Base-by-base conservation (phyloP, 2,113 vertebrate species). In the Mesembrinibis cayennensis region DNA sequence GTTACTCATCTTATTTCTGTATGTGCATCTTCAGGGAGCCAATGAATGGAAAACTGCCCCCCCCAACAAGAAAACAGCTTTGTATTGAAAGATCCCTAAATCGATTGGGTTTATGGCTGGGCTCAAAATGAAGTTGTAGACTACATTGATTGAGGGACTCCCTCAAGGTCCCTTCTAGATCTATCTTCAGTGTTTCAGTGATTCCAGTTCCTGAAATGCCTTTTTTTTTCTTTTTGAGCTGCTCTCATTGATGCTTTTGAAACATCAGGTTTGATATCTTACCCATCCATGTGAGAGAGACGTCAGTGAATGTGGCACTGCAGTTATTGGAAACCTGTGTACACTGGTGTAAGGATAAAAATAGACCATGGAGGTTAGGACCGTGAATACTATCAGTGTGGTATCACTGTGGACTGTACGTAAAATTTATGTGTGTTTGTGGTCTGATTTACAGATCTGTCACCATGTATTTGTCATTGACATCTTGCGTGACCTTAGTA, bases 221-320 rank as follows among this genome's bases (percentile, higher is more conserved):
- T 34, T 11, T 18, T 36, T 62, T 3, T 32, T 6, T 47, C 22
- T 22, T 11, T 13, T 4, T 10, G 7, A 47, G 30, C 30, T 42
- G 4, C 30, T 82, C 42, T 65, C 26, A 20, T 20, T 65, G 25
- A 19, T 4, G 1, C 25, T 56, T 66, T 22, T 65, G 52, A 62
- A 47, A 52, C 17, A 22, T 19, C 47, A 10, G 13, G 7, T 30
- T 23, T 14, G 19, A 6, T 52, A 42, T n/a, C 53, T 63, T 56
- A 20, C 5, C 40, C 42, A 11, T 17, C 23, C 56, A 0, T 20
- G 16, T n/a, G 19, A 1, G 3, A 53, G 44, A 21, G 20, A 22
- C 1, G 5, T 44, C 40, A n/a, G 21, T 12, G 59, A 66, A 42
- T 12, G 12, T 2, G 6, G 5, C 2, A 4, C 20, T 27, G 52